Evolutionary conservation across 1,140 invertebrate genomes (phyloP), one percentile per base, ranked within the genome.

Genomic region (Cydia strobilella): DNA sequence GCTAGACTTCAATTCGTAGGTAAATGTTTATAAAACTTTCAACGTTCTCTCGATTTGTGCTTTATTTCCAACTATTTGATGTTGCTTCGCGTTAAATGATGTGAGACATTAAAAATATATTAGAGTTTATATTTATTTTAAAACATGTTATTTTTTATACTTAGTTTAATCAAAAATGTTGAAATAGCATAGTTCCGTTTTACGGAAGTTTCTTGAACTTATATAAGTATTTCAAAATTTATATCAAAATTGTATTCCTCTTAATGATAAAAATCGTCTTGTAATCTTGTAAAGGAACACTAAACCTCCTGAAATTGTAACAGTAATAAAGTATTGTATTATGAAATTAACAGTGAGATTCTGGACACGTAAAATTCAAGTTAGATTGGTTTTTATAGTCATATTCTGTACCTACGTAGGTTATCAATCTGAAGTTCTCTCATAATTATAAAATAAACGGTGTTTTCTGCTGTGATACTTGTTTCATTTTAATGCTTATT

Each of bases 401-500:
- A 93, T 90, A 90, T 92, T 93, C 90, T 92, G 88, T 93, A 93
- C 86, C 91, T 93, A 93, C 86, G 91, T 93, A 93, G 90, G 90
- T 92, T 93, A 92, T 93, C 91, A 90, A 93, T 93, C 90, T 92
- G 92, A 93, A 91, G 90, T 93, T 93, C 91, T 93, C 92, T 93
- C 91, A 93, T 93, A 90, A 93, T 93, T 93, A 93, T 93, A 92
- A 93, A 93, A 93, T 93, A 93, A 93, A 93, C 93, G 91, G 93
- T 93, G 93, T 93, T 93, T 93, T 93, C 93, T 93, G 93, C 92
- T 91, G 90, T 91, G 88, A 79, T 3, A 10, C 79, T 48, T 84
- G 78, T 81, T 82, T 86, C 82, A 82, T 71, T 82, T 78, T 20
- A 76, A 76, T 74, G 35, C 6, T 39, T 6, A 39, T 27, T 27